Evolutionary conservation across 2,113 vertebrate species (phyloP).

Genomic region (Phylloscopus whistleri): DNA sequence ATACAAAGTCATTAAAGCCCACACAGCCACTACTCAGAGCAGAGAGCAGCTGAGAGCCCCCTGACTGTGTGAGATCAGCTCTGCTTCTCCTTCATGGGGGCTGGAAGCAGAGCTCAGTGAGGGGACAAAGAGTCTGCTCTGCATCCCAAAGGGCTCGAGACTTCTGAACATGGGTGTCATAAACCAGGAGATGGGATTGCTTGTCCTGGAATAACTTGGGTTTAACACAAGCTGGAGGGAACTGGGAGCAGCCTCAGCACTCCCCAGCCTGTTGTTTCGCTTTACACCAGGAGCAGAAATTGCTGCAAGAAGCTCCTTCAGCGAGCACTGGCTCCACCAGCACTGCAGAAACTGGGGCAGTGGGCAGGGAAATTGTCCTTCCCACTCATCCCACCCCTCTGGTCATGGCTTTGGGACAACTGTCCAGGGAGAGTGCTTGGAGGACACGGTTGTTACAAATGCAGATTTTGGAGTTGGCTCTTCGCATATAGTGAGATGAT

Average conservation of each 20-base stretch:
- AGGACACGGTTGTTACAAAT: neutral
- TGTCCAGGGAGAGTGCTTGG: neutral
- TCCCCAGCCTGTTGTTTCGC: neutral
- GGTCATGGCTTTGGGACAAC: fast-evolving
- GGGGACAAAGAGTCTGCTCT: neutral
- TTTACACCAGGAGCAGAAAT: neutral
- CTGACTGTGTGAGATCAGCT: neutral
- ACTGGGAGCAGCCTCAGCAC: neutral
- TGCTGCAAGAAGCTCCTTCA: neutral
- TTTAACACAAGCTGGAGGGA: neutral
- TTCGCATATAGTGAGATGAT: too few relatives aligned
- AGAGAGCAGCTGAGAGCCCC: neutral
- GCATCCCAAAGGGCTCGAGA: neutral
- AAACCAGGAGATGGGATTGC: neutral
- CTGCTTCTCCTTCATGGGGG: neutral
- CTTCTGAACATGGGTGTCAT: neutral
- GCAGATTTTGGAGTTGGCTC: too few relatives aligned
- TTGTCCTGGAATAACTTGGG: neutral
- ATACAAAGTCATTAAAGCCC: neutral
- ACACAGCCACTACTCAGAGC: neutral
- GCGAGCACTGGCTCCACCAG: fast-evolving
- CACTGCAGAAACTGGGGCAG: neutral
- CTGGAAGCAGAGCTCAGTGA: neutral
- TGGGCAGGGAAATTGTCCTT: neutral
- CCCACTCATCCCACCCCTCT: neutral